Percentiles rank a stretch among this genome's conserved stretches.
Conservation (phyloP, 2,797 vertebrate genomes). For the Neopelma chrysocephalum region DNA sequence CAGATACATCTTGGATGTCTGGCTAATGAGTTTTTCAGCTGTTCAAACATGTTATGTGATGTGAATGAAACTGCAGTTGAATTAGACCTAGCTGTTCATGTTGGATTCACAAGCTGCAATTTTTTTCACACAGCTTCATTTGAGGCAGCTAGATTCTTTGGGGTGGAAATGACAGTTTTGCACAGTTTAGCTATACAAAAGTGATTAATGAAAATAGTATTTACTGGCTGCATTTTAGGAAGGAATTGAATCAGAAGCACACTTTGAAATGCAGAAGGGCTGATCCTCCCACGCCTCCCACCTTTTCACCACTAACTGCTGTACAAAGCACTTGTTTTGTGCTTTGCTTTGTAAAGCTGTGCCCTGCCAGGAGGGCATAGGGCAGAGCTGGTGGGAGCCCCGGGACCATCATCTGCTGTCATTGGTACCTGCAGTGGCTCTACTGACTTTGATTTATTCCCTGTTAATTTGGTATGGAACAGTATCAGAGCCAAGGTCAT, state of each 20-base stretch:
- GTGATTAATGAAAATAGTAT: background rate
- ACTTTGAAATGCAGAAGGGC: background rate
- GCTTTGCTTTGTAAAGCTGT: background rate
- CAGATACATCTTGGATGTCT: background rate
- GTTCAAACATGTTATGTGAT: background rate
- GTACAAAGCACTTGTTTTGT: background rate
- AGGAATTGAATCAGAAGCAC: background rate
- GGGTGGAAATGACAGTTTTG: background rate
- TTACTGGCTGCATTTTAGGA: background rate
- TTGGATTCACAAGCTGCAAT: background rate
- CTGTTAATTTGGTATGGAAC: background rate
- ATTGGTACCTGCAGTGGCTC: background rate
- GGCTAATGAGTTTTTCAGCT: background rate
- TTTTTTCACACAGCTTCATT: background rate
- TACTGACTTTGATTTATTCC: background rate
- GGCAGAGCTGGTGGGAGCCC: background rate
- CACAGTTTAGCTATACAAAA: background rate
- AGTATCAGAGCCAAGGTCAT: background rate
- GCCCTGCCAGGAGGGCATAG: background rate
- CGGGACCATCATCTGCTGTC: rapidly evolving
- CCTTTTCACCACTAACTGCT: background rate
- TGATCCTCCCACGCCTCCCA: background rate
- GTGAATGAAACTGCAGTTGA: background rate
- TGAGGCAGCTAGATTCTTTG: background rate
- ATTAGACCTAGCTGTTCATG: background rate